These are phyloP conservation scores for Manis javanica DNA, from an alignment of 2,797 vertebrate species.

Conservation along the genomic window DNA sequence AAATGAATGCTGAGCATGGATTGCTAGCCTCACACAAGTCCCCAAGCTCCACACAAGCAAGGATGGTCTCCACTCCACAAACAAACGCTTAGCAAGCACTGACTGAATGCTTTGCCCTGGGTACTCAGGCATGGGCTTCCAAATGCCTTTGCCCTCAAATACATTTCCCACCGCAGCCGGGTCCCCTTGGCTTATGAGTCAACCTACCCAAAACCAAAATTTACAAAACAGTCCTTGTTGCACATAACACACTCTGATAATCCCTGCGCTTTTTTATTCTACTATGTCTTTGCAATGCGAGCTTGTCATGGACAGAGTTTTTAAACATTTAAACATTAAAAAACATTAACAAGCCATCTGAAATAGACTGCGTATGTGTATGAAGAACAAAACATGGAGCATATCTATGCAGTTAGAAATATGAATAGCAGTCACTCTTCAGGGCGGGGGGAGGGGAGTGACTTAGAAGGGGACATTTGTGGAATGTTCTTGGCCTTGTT, in stretches of 20 bases:
- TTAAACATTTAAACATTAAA: too few relatives aligned
- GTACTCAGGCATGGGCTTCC: rapidly evolving
- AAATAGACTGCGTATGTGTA: not conserved
- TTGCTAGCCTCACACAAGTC: too few relatives aligned
- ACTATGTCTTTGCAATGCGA: not conserved
- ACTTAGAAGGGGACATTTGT: rapidly evolving
- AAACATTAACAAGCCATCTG: too few relatives aligned
- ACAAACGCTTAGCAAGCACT: too few relatives aligned
- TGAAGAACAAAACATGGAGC: not conserved
- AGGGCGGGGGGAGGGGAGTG: too few relatives aligned
- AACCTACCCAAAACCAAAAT: not conserved
- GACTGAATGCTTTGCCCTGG: rapidly evolving
- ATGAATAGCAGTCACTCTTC: not conserved
- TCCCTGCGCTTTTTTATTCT: not conserved
- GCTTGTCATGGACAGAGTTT: not conserved
- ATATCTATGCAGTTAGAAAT: rapidly evolving
- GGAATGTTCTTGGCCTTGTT: not conserved
- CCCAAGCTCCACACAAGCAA: not conserved
- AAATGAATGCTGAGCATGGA: not conserved
- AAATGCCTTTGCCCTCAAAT: not conserved
- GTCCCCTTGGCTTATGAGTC: rapidly evolving
- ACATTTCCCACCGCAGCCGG: not conserved
- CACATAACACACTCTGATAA: rapidly evolving
- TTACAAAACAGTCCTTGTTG: not conserved
- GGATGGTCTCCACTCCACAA: not conserved